A percentile compares a stretch with the other conserved stretches of the same genome.
Conservation (phyloP, 1,140 invertebrate species). For the Aphelenchoides fujianensis region DNA sequence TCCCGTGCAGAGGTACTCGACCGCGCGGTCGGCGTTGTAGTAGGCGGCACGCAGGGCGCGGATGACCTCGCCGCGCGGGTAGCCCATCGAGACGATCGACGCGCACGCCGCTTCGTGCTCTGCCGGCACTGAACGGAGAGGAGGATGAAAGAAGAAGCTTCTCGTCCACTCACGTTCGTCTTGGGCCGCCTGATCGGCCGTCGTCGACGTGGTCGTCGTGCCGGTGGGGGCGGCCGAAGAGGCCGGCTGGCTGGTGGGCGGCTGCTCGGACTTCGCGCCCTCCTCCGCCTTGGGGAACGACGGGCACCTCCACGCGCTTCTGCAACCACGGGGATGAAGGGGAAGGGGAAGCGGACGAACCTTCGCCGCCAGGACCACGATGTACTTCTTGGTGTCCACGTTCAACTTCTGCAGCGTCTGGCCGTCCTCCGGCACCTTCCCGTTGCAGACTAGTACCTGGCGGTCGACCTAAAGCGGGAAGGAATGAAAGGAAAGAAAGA, state of each 20-base stretch:
- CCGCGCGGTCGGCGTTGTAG: constrained; percentile 95
- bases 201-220: constrained; percentile 20
- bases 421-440: constrained; percentile 54
- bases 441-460: constrained; percentile 62
- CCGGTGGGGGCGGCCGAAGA: constrained; percentile 19
- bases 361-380: constrained; percentile 56
- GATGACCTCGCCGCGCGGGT: constrained; percentile 68
- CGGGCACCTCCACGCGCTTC: not conserved
- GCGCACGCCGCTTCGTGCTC: constrained; percentile 46
- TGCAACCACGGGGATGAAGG: not conserved
- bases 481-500: not conserved
- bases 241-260: not conserved
- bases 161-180: no score
- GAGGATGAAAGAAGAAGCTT: not conserved
- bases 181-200: constrained; percentile 10
- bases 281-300: not conserved
- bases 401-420: constrained; percentile 38
- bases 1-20: constrained; percentile 82
- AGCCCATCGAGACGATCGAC: constrained; percentile 94
- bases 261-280: not conserved
- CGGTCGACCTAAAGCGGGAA: constrained; percentile 30
- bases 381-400: constrained; percentile 51
- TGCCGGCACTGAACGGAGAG: constrained; percentile 37
- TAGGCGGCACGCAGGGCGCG: constrained; percentile 89
- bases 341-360: constrained; percentile 8